Evolutionary conservation across 2,888 invertebrate genomes (phyloP), one percentile per base, ranked within the genome.

Genomic region (Leptopilina myrica): DNA sequence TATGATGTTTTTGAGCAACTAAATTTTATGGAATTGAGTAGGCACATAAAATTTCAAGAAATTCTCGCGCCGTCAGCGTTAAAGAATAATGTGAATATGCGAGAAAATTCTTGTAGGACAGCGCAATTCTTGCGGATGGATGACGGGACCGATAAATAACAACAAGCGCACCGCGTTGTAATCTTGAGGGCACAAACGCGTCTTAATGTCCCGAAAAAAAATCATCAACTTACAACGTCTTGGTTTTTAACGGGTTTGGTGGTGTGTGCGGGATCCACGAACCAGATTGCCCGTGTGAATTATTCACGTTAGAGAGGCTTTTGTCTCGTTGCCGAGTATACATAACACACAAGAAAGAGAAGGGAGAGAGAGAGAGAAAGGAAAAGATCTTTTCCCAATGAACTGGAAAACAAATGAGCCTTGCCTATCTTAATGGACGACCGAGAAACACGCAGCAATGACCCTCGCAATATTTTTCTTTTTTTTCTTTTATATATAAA

Each of bases 261-360:
- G 33, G 33, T 33, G 78, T 66, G 83, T 78, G 78, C 77, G 79
- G 81, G 80, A 83, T 82, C 80, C 81, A 81, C 80, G 82, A 79
- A 82, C 80, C 83, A 78, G 83, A 82, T 83, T 82, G 82, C 78
- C 5, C 49, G 49, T 80, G 83, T 83, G 83, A 83, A 79, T 83
- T 83, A 83, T 82, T 76, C 76, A 40, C 15, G 6, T 66, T 66
- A n/a, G 49, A 49, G 43, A 49, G 43, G n/a, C 15, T 66, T 59
- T 46, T 43, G 66, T 66, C 66, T 66, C 46, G 66, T 67, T 78
- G 76, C 79, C 43, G 43, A 7, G 8, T 8, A 43, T 43, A 43
- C 43, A 43, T 43, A 43, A 64, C 83, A 78, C 5, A 33, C 33
- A 33, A 33, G 33, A 33, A 33, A 33, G 33, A 33, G 33, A 33